These are phyloP conservation scores for Carterocephalus palaemon DNA, from an alignment of 2,888 invertebrate species.

Conservation along the genomic window DNA sequence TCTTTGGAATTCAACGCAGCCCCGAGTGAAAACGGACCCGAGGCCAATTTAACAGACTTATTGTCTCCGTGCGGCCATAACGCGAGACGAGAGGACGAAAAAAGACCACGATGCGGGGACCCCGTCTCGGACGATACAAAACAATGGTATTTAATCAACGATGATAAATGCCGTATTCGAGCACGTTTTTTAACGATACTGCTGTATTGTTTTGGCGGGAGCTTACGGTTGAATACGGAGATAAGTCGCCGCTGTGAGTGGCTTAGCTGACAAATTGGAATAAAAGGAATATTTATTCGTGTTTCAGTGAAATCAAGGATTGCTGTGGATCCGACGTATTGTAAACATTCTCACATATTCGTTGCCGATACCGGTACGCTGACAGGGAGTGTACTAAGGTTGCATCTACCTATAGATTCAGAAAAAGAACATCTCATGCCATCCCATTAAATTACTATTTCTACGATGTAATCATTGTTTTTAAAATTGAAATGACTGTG, in stretches of 20 bases:
- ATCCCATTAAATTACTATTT: no score
- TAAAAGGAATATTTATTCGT: constrained; percentile 78
- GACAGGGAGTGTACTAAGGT: no score
- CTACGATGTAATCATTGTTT: no score
- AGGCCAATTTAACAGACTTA: constrained; percentile 79
- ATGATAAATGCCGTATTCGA: constrained; percentile 78
- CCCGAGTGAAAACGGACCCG: constrained; percentile 28
- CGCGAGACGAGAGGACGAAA: constrained; percentile 69
- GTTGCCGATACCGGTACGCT: constrained; percentile 11
- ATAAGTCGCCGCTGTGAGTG: constrained; percentile 76
- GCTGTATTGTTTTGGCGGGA: constrained; percentile 77
- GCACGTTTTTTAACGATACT: constrained; percentile 78
- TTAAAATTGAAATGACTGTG: no score
- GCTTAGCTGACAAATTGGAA: constrained; percentile 79
- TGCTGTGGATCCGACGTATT: constrained; percentile 35
- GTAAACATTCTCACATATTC: constrained; percentile 50
- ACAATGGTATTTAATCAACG: constrained; percentile 79
- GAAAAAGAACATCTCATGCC: no score
- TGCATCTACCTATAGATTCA: no score
- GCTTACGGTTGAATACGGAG: constrained; percentile 75
- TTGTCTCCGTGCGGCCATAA: constrained; percentile 74
- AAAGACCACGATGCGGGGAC: constrained; percentile 64
- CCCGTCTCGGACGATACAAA: constrained; percentile 74
- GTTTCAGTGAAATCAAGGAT: constrained; percentile 43
- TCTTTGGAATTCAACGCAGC: constrained; percentile 1